A percentile compares a stretch with the other conserved stretches of the same genome.
Conservation (phyloP, 2,888 invertebrate genomes). For the Bombylius major region DNA sequence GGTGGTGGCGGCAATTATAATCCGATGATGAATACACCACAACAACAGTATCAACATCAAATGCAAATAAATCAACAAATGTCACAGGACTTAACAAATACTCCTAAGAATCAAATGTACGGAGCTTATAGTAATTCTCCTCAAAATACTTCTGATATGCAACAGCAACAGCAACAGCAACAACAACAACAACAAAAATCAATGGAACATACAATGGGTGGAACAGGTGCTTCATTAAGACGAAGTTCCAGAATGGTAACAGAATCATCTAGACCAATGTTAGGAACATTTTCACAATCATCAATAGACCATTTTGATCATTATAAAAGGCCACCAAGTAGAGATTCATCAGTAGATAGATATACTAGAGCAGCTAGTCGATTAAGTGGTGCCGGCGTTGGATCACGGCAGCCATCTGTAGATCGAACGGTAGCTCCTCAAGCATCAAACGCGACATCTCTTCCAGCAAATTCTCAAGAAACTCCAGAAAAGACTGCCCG, state of each 20-base stretch:
- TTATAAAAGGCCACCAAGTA: conserved; percentile 80
- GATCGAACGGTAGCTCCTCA: conserved; percentile 41
- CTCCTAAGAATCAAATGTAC: background rate
- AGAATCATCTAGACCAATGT: conserved; percentile 39
- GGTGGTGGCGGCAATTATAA: conserved; percentile 9
- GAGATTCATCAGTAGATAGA: conserved; percentile 75
- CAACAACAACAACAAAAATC: conserved; percentile 18
- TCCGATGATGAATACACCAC: conserved; percentile 12
- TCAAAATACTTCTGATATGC: background rate
- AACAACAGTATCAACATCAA: conserved; percentile 23
- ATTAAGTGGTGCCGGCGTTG: conserved; percentile 39
- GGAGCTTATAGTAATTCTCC: background rate
- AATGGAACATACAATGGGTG: conserved; percentile 1
- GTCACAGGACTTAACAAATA: background rate
- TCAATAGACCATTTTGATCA: conserved; percentile 89
- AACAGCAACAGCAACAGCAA: conserved; percentile 1
- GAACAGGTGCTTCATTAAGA: conserved; percentile 29
- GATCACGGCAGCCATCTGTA: conserved; percentile 66
- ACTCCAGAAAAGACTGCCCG: conserved; percentile 28
- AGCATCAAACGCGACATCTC: background rate
- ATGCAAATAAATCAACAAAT: conserved; percentile 5
- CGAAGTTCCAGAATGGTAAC: conserved; percentile 41
- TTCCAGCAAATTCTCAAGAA: conserved; percentile 12
- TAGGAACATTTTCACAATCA: conserved; percentile 39
- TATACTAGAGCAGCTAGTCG: conserved; percentile 58